A percentile compares a stretch with the other conserved stretches of the same genome.
phyloP scores from a whole-genome alignment of 2,888 invertebrate species.

The Brachycybe producta region DNA sequence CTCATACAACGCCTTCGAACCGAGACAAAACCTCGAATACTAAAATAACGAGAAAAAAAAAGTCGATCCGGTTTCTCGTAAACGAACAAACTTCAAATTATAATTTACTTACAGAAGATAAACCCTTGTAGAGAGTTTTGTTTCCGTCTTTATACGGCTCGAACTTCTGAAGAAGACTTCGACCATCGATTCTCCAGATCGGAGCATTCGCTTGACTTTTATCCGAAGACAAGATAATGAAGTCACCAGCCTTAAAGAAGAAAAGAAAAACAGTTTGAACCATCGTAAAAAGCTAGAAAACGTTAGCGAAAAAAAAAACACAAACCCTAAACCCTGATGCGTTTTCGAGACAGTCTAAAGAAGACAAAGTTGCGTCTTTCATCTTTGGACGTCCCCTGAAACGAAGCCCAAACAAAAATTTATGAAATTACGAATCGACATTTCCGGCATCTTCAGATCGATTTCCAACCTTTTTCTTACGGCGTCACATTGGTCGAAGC shows the following conservation, averaged over 20 bases:
- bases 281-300: no score
- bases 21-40: constrained; percentile 75
- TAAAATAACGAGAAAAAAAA: constrained; percentile 34
- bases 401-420: no score
- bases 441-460: no score
- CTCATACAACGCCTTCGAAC: constrained; percentile 64
- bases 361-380: no score
- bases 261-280: no score
- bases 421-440: no score
- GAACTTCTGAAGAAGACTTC: constrained; percentile 52
- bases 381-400: no score
- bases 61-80: background rate
- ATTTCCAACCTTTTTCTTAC: no score
- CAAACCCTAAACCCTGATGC: no score
- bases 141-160: constrained; percentile 59
- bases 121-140: constrained; percentile 46
- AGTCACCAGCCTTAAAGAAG: constrained; percentile 9
- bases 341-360: no score
- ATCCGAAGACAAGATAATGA: constrained; percentile 11
- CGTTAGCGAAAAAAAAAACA: no score
- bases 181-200: constrained; percentile 80
- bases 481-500: no score
- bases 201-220: constrained; percentile 45
- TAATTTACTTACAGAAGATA: background rate
- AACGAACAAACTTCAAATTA: background rate